Evolutionary conservation across 2,113 vertebrate genomes (phyloP).

Genomic region (Hoplias malabaricus): DNA sequence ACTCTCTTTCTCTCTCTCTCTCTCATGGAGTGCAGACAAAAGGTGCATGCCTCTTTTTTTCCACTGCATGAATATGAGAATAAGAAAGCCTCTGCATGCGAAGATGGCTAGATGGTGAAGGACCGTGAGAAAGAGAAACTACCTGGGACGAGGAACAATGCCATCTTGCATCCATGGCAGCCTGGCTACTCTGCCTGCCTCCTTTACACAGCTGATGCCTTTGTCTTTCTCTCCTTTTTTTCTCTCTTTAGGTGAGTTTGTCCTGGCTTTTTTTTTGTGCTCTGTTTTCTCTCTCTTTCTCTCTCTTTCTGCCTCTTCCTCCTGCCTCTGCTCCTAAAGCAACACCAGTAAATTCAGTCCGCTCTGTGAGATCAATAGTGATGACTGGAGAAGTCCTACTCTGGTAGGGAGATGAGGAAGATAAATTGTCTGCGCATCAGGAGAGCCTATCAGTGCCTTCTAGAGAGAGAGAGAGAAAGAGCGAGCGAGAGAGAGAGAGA

Average conservation of each 20-base stretch:
- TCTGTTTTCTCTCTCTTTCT: conserved; percentile 34
- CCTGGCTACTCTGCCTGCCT: conserved; percentile 79
- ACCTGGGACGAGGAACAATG: conserved; percentile 98
- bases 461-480: conserved; percentile 68
- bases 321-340: conserved; percentile 83
- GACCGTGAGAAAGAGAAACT: conserved; percentile 78
- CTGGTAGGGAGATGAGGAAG: conserved; percentile 89
- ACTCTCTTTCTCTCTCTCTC: conserved; percentile 15
- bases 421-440: conserved; percentile 89
- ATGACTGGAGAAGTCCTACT: conserved; percentile 86
- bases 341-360: conserved; percentile 81
- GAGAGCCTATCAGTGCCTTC: conserved; percentile 90
- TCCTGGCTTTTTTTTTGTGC: conserved; percentile 46
- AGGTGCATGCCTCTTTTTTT: conserved; percentile 45
- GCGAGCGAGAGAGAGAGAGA: conserved; percentile 61
- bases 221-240: conserved; percentile 28
- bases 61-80: conserved; percentile 41
- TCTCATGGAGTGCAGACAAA: conserved; percentile 32
- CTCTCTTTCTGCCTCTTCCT: conserved; percentile 44
- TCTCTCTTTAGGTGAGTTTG: conserved; percentile 25
- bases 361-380: conserved; percentile 83
- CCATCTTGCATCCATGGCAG: conserved; percentile 98
- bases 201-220: conserved; percentile 45
- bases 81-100: conserved; percentile 69
- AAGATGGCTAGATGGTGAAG: conserved; percentile 80